phyloP scores from a whole-genome alignment of 2,113 vertebrate species.

The Eclectus roratus region DNA sequence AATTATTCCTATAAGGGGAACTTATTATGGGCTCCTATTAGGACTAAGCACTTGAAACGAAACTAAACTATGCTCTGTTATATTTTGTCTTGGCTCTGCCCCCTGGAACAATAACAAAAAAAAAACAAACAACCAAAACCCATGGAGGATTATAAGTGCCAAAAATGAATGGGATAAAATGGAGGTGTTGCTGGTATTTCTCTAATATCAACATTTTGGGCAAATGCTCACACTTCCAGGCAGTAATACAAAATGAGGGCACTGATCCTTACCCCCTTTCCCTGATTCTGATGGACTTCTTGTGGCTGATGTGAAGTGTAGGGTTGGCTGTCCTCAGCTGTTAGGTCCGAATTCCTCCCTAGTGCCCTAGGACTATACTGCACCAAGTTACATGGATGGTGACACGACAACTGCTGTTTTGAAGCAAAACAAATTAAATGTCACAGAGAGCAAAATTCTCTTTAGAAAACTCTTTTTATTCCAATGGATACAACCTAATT shows the following conservation, averaged over 20 bases:
- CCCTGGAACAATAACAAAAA: neutral
- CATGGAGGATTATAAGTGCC: neutral
- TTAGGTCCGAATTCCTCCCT: fast-evolving
- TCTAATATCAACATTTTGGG: neutral
- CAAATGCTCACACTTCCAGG: neutral
- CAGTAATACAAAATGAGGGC: neutral
- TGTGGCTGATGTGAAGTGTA: neutral
- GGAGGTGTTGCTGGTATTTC: neutral
- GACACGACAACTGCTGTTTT: neutral
- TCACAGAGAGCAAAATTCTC: neutral
- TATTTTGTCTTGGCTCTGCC: neutral
- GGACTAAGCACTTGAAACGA: neutral
- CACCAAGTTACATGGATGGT: neutral
- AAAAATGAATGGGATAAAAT: neutral
- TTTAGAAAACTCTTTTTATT: neutral
- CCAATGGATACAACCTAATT: neutral
- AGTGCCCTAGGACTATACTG: neutral
- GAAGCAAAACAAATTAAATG: neutral
- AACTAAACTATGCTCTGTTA: neutral
- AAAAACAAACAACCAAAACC: neutral
- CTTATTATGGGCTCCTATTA: neutral
- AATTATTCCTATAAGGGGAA: neutral
- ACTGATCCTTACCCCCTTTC: neutral
- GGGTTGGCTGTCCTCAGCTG: neutral
- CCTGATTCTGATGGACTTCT: neutral